Evolutionary conservation across 2,888 invertebrate genomes (phyloP).

Genomic region (Anticlea derivata): DNA sequence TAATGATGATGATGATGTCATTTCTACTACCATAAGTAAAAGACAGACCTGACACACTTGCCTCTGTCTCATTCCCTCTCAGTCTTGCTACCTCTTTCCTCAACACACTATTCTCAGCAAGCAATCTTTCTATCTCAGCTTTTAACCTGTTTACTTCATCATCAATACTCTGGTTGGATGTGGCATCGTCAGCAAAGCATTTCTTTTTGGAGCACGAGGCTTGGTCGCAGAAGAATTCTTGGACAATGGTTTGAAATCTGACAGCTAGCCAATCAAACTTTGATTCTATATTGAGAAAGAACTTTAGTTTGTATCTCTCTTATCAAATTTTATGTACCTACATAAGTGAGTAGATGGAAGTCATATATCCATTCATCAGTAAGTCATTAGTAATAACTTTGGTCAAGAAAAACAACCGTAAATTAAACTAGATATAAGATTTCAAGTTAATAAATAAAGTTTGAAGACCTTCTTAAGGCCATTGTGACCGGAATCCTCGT

Average conservation of each 20-base stretch:
- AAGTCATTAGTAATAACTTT: too few relatives aligned
- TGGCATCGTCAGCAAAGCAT: slow-evolving; percentile 6
- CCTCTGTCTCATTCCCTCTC: slow-evolving; percentile 40
- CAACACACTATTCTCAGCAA: slow-evolving; percentile 57
- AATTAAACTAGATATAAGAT: too few relatives aligned
- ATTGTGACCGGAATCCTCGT: too few relatives aligned
- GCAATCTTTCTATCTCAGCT: slow-evolving; percentile 52
- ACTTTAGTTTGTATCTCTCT: slow-evolving; percentile 13
- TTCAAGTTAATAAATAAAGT: too few relatives aligned
- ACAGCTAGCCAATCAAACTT: slow-evolving; percentile 32
- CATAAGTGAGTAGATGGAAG: too few relatives aligned
- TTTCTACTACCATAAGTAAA: slow-evolving; percentile 8
- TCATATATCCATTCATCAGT: too few relatives aligned
- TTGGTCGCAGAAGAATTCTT: slow-evolving; percentile 44
- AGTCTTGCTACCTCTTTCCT: slow-evolving; percentile 57
- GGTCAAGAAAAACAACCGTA: too few relatives aligned
- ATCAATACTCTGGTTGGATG: slow-evolving; percentile 28
- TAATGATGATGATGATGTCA: too few relatives aligned
- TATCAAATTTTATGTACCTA: too few relatives aligned
- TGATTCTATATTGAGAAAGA: slow-evolving; percentile 24
- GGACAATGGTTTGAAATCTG: slow-evolving; percentile 35
- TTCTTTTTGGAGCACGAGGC: slow-evolving; percentile 41
- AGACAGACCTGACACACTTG: slow-evolving; percentile 39
- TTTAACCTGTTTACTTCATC: slow-evolving; percentile 51
- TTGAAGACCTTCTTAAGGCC: too few relatives aligned